Conservation (phyloP, 2,797 vertebrate genomes). For the Falco cherrug region DNA sequence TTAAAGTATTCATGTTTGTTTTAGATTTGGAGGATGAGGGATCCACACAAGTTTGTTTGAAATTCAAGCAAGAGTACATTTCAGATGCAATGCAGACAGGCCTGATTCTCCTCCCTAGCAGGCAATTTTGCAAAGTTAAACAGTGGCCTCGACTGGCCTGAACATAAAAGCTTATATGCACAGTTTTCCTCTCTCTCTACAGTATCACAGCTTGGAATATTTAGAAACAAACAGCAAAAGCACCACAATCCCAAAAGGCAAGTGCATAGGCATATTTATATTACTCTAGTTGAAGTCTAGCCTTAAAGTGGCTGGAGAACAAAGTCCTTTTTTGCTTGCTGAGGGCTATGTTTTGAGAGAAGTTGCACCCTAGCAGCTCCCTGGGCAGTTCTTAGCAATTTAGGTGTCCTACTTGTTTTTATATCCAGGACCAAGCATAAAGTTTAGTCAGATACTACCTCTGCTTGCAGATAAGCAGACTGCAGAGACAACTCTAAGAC, state of each 20-base stretch:
- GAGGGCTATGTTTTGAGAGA: neutral
- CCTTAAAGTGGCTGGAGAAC: neutral
- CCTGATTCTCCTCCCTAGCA: neutral
- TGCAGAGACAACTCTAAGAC: neutral
- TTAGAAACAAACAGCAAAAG: conserved; percentile 2
- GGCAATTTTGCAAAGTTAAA: neutral
- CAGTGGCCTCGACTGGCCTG: neutral
- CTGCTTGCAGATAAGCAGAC: neutral
- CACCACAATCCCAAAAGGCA: neutral
- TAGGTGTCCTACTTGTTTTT: neutral
- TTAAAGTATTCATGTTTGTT: conserved; percentile 26
- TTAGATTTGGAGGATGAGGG: neutral
- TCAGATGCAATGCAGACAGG: neutral
- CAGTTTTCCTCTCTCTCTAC: neutral
- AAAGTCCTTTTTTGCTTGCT: neutral
- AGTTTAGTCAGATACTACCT: neutral
- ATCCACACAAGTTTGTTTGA: neutral
- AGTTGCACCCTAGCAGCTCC: neutral
- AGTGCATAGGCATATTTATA: neutral
- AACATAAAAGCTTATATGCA: neutral
- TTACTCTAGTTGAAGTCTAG: neutral
- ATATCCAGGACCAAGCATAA: neutral
- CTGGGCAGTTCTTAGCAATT: neutral
- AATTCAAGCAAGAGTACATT: neutral
- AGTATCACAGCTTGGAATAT: neutral